These are phyloP conservation scores for Dilophus febrilis DNA, from an alignment of 2,888 invertebrate genomes.

Conservation along the genomic window DNA sequence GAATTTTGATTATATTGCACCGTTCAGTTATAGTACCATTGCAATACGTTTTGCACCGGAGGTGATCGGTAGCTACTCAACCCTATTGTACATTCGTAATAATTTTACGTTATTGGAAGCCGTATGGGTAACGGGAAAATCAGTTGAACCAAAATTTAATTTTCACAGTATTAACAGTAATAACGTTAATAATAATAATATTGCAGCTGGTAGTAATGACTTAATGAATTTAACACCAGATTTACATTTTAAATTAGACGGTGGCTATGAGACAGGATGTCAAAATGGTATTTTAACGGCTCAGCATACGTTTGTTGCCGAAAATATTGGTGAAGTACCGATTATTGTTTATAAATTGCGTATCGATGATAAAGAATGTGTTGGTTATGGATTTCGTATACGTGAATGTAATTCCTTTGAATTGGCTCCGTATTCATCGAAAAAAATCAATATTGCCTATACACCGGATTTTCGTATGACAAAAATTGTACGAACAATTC, in stretches of 20 bases:
- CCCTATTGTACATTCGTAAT: slow-evolving; percentile 45
- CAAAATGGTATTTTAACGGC: slow-evolving; percentile 36
- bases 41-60: slow-evolving; percentile 22
- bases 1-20: slow-evolving; percentile 15
- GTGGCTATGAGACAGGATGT: no score
- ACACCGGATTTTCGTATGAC: slow-evolving; percentile 76
- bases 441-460: slow-evolving; percentile 69
- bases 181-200: no score
- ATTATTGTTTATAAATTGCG: slow-evolving; percentile 49
- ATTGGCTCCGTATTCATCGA: slow-evolving; percentile 52
- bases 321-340: slow-evolving; percentile 83
- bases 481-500: slow-evolving; percentile 46
- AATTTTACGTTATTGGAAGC: slow-evolving; percentile 86
- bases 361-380: slow-evolving; percentile 50
- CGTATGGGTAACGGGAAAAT: slow-evolving; percentile 64
- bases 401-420: slow-evolving; percentile 56
- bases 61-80: slow-evolving; percentile 23
- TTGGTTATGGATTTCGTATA: slow-evolving; percentile 65
- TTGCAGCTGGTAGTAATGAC: no score
- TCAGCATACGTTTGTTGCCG: slow-evolving; percentile 63
- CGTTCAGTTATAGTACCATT: slow-evolving; percentile 18
- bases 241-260: no score
- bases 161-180: slow-evolving; percentile 61
- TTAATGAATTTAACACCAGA: no score
- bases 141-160: slow-evolving; percentile 72